Evolutionary conservation across 1,140 invertebrate species (phyloP).

Genomic region (Periplaneta americana): DNA sequence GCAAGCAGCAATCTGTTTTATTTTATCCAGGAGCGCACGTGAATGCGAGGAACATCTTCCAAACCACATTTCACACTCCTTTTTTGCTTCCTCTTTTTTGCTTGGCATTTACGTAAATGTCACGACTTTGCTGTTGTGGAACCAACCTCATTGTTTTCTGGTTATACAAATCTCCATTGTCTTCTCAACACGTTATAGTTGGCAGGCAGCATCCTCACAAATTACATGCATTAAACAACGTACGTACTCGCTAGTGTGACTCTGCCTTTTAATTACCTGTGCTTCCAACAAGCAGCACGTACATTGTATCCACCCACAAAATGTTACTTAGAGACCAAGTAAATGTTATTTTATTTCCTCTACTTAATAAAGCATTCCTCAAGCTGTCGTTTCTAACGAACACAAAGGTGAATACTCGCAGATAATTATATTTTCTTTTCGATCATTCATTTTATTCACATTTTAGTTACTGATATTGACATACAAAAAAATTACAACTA

Average conservation of each 20-base stretch:
- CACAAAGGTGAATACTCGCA: too few species aligned
- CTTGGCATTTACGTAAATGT: background rate
- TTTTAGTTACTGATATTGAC: too few species aligned
- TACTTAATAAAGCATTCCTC: background rate
- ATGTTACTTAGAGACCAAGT: background rate
- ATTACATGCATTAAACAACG: background rate
- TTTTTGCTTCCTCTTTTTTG: background rate
- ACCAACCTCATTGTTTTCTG: background rate
- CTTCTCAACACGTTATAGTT: background rate
- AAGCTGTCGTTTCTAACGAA: background rate
- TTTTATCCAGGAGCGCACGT: background rate
- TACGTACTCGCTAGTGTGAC: background rate
- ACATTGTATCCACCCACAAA: background rate
- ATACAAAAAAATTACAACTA: too few species aligned
- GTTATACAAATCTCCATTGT: background rate
- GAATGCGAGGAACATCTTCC: background rate
- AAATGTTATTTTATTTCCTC: background rate
- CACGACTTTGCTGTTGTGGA: background rate
- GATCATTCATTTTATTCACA: too few species aligned
- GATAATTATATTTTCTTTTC: too few species aligned
- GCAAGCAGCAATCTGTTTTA: background rate
- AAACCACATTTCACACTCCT: background rate
- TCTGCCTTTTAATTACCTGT: background rate
- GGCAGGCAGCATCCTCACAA: background rate
- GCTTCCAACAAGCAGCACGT: background rate